phyloP scores from a whole-genome alignment of 2,888 invertebrate genomes.

The Nemapogon koenigi region DNA sequence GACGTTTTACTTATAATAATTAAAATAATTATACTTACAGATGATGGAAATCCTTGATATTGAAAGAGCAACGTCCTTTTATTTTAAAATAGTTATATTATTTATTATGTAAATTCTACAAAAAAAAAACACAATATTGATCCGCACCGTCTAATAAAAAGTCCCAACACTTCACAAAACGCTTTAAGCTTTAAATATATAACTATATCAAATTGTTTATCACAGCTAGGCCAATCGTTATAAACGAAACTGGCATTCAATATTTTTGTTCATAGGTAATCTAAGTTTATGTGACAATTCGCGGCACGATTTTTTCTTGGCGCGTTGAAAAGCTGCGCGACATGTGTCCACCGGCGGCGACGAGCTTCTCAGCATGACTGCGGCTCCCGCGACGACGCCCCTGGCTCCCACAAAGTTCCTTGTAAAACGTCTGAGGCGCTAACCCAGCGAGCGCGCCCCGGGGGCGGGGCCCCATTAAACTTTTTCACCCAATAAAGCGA shows the following conservation, averaged over 20 bases:
- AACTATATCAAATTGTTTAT: slow-evolving; percentile 42
- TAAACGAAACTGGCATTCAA: no score
- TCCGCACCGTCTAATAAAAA: no score
- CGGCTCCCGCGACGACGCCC: slow-evolving; percentile 62
- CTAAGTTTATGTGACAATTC: no score
- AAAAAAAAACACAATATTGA: no score
- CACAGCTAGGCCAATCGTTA: slow-evolving; percentile 53
- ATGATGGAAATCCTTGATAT: no score
- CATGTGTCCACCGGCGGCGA: slow-evolving; percentile 57
- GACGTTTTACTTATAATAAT: no score
- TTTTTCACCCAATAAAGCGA: slow-evolving; percentile 51
- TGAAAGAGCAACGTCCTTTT: no score
- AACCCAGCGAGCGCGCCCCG: slow-evolving; percentile 43
- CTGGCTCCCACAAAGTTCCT: slow-evolving; percentile 43
- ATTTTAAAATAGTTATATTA: no score
- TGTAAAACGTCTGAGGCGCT: slow-evolving; percentile 43
- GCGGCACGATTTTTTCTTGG: slow-evolving; percentile 48
- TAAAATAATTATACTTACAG: no score
- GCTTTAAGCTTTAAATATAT: slow-evolving; percentile 21
- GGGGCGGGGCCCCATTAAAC: slow-evolving; percentile 49
- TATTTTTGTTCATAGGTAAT: no score
- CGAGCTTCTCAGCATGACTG: slow-evolving; percentile 63
- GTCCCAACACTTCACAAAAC: slow-evolving; percentile 3
- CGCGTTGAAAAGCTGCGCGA: slow-evolving; percentile 48
- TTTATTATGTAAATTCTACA: no score